Conservation (phyloP, 2,113 vertebrate species). For the Scolopax mira region DNA sequence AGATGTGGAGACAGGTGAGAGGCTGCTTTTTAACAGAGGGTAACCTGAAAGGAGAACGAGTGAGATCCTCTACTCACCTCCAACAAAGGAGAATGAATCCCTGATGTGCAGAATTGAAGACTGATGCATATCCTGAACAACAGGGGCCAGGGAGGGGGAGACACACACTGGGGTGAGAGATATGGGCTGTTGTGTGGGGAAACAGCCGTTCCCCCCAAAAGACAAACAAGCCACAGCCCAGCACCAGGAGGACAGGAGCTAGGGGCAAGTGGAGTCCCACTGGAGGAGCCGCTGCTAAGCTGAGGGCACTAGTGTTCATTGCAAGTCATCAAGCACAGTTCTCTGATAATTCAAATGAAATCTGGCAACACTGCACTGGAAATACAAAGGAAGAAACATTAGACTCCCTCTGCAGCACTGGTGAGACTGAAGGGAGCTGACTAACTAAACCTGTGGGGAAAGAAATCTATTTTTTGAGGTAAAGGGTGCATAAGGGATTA, state of each 20-base stretch:
- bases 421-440: not conserved
- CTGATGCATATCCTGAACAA: not conserved
- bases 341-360: not conserved
- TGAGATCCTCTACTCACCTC: not conserved
- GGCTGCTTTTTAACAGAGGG: not conserved
- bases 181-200: not conserved
- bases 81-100: not conserved
- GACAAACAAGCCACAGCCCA: not conserved
- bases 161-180: not conserved
- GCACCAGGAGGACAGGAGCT: not conserved
- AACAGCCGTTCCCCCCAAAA: rapidly evolving
- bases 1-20: not conserved
- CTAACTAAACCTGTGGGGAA: not conserved
- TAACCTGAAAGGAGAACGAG: not conserved
- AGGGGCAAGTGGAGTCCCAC: not conserved
- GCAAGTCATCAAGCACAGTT: not conserved
- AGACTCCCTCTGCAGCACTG: not conserved
- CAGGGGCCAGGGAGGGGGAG: rapidly evolving
- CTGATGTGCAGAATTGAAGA: rapidly evolving
- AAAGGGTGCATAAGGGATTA: constrained; percentile 19
- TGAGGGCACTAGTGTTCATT: not conserved
- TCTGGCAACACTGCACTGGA: not conserved
- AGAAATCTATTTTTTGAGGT: not conserved
- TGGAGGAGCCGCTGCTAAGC: not conserved
- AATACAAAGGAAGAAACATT: constrained; percentile 13